phyloP scores from a whole-genome alignment of 2,888 invertebrate species.

The Lasioglossum villosulum region DNA sequence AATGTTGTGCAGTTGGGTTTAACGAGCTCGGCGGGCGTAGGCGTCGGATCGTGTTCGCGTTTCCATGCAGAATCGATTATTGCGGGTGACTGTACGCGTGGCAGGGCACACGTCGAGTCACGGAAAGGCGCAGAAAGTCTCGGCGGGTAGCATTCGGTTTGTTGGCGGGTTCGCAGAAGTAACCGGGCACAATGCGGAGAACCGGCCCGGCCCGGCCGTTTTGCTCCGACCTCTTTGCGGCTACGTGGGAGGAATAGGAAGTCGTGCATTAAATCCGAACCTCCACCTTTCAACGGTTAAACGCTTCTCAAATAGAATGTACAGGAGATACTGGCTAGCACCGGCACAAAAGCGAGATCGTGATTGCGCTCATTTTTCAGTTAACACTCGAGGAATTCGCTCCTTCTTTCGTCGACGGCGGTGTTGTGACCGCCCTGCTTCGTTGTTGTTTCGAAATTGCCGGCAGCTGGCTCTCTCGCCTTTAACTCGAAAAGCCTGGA shows the following conservation, averaged over 20 bases:
- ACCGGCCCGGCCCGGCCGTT: conserved; percentile 40
- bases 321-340: conserved; percentile 48
- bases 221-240: conserved; percentile 73
- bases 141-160: conserved; percentile 52
- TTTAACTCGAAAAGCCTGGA: neutral
- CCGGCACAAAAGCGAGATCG: conserved; percentile 64
- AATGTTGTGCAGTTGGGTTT: neutral
- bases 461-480: neutral
- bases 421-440: neutral
- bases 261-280: conserved; percentile 79
- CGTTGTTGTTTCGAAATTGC: neutral
- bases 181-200: conserved; percentile 36
- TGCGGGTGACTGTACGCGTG: neutral
- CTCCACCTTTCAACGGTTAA: conserved; percentile 75
- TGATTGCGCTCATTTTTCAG: conserved; percentile 67
- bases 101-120: conserved; percentile 33
- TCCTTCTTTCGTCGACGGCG: conserved; percentile 19
- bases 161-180: conserved; percentile 39
- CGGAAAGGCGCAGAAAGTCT: conserved; percentile 42
- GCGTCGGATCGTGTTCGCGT: neutral
- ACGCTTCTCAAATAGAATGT: conserved; percentile 71
- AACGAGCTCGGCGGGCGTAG: neutral
- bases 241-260: conserved; percentile 81
- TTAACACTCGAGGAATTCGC: conserved; percentile 54
- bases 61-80: conserved; percentile 7